Evolutionary conservation across 2,113 vertebrate species (phyloP).

Genomic region (Herpailurus yagouaroundi): DNA sequence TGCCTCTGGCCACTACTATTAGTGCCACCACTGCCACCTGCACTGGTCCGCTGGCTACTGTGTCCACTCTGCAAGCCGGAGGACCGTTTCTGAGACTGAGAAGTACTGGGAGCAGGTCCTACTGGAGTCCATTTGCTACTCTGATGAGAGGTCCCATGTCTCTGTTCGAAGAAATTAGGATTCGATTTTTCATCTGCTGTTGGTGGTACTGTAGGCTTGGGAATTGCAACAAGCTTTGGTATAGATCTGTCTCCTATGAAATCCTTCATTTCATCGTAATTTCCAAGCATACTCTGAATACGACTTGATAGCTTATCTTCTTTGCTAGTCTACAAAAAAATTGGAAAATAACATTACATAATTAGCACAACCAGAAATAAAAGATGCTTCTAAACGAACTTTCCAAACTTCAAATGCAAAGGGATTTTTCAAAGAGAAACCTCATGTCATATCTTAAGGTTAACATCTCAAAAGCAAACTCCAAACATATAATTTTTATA

Average conservation of each 20-base stretch:
- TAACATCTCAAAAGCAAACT: slow-evolving; percentile 49
- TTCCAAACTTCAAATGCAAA: slow-evolving; percentile 39
- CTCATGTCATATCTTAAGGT: not conserved
- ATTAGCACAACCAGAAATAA: slow-evolving; percentile 57
- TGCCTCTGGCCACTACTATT: slow-evolving; percentile 91
- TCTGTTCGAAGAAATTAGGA: slow-evolving; percentile 94
- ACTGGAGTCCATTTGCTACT: slow-evolving; percentile 98
- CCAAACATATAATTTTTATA: slow-evolving; percentile 1
- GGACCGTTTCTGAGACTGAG: slow-evolving; percentile 94
- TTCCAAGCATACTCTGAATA: slow-evolving; percentile 99
- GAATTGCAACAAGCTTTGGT: slow-evolving; percentile 91
- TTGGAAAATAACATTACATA: slow-evolving; percentile 50
- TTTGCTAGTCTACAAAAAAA: slow-evolving; percentile 92
- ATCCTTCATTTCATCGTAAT: slow-evolving; percentile 99
- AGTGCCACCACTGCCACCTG: slow-evolving; percentile 78
- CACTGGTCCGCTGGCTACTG: slow-evolving; percentile 84
- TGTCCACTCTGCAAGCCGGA: slow-evolving; percentile 89
- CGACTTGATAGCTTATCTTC: slow-evolving; percentile 99
- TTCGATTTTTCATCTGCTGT: slow-evolving; percentile 94
- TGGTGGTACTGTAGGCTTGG: slow-evolving; percentile 92
- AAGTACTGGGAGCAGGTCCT: slow-evolving; percentile 92
- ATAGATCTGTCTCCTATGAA: slow-evolving; percentile 94
- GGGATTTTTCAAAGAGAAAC: slow-evolving; percentile 12
- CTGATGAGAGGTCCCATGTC: slow-evolving; percentile 90
- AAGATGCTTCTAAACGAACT: slow-evolving; percentile 46